phyloP scores from a whole-genome alignment of 2,113 vertebrate species.

The Oceanodroma tethys region DNA sequence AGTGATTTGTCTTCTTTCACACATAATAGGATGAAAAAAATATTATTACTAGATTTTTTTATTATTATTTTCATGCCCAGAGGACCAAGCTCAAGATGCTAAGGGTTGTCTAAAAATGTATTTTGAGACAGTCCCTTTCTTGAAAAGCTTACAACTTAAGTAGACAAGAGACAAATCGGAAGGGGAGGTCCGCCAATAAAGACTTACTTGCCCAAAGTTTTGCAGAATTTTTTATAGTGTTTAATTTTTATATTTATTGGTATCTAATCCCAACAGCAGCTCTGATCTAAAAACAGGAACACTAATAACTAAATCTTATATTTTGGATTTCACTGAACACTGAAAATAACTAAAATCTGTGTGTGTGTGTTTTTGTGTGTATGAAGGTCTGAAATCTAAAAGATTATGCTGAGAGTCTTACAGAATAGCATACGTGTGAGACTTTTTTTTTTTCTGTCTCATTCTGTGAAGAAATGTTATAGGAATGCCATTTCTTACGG shows the following conservation, averaged over 20 bases:
- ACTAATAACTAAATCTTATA: background rate
- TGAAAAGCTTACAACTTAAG: background rate
- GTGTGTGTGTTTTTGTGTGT: background rate
- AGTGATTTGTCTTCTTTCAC: background rate
- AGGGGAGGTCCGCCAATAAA: background rate
- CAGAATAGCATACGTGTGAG: background rate
- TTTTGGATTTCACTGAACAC: background rate
- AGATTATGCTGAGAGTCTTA: background rate
- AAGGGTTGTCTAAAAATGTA: background rate
- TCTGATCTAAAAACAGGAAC: background rate
- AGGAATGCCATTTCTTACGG: background rate
- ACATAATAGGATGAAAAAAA: background rate
- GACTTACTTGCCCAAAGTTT: background rate
- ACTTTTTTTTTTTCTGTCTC: background rate
- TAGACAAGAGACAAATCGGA: background rate
- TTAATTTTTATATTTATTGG: background rate
- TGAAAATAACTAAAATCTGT: background rate
- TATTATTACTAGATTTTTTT: background rate
- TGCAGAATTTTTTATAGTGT: background rate
- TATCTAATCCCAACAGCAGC: background rate
- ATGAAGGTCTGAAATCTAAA: background rate
- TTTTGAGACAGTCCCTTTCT: background rate
- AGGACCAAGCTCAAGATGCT: background rate
- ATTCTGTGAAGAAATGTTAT: background rate
- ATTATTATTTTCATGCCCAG: background rate